Base-by-base conservation (phyloP, 2,888 invertebrate species). In the Embidobia sp. region DNA sequence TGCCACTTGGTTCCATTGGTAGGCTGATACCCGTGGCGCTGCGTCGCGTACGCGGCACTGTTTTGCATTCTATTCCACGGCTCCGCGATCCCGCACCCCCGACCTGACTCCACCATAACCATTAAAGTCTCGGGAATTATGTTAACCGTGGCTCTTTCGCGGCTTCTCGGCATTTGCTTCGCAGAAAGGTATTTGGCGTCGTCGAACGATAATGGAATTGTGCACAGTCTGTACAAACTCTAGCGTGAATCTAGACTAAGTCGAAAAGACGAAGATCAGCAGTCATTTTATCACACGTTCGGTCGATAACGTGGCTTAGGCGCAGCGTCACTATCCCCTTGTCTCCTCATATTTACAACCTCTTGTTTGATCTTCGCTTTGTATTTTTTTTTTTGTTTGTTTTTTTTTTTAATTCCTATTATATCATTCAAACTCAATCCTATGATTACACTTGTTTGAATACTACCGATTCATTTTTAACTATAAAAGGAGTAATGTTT, bases 61-160 rank as follows among this genome's bases (percentile, higher is more conserved):
- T 79, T 79, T 79, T 80, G 78, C 80, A 81, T 82, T 83, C 80
- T 80, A 80, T 84, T 80, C 77, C 42, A 74, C 49, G 42, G 40
- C 72, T 55, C 49, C 46, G 49, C 63, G 67, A 59, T 63, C 63
- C 63, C 76, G 59, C 64, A 19, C 27, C 46, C 59, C 59, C 73
- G 48, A 63, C 72, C 64, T 69, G 67, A 69, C 73, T 75, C 74
- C 63, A 46, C 78, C 70, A 75, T 78, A 78, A 78, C 78, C 74
- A 78, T 78, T 75, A 78, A 74, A 75, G 74, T 78, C 78, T 75
- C 55, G 74, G 59, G 76, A 79, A 79, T 77, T 70, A 77, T 77
- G 69, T 73, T 77, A 79, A 79, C 73, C 66, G 77, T 67, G 77
- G 70, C 77, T 77, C 70, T 79, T 77, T 74, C 70, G 73, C 74